Evolutionary conservation across 1,140 invertebrate species (phyloP).

Genomic region (Drosophila pachea): DNA sequence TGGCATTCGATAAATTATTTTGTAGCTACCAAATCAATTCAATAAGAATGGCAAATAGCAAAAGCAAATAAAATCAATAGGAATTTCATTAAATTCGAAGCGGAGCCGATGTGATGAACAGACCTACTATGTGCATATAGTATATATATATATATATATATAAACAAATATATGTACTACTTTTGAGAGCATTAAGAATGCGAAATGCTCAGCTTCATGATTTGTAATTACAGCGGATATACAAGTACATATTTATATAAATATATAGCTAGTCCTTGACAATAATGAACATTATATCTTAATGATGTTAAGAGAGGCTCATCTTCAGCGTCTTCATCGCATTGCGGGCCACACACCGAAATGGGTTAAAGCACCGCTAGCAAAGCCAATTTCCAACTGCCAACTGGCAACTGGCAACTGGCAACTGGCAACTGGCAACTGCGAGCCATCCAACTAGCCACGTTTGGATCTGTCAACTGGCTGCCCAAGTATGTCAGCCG

Average conservation of each 20-base stretch:
- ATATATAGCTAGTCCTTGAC: background rate
- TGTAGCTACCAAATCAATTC: conserved; percentile 12
- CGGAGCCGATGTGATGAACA: background rate
- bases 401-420: conserved; percentile 12
- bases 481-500: conserved; percentile 32
- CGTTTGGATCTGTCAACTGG: conserved; percentile 35
- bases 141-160: conserved; percentile 13
- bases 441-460: conserved; percentile 17
- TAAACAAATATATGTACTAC: too few species aligned
- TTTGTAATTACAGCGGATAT: too few species aligned
- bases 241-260: conserved; percentile 5
- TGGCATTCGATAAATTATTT: conserved; percentile 15
- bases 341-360: conserved; percentile 7
- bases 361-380: conserved; percentile 43
- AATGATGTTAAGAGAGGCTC: background rate
- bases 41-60: background rate
- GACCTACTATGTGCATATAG: background rate
- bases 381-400: conserved; percentile 9
- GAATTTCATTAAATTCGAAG: conserved; percentile 20
- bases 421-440: conserved; percentile 12
- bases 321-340: background rate
- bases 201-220: too few species aligned
- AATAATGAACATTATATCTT: background rate
- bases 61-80: conserved; percentile 19
- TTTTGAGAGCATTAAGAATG: too few species aligned